Percentiles rank a stretch among this genome's conserved stretches.
These are phyloP conservation scores for Psittacula echo DNA, from an alignment of 2,797 vertebrate genomes.

Conservation along the genomic window DNA sequence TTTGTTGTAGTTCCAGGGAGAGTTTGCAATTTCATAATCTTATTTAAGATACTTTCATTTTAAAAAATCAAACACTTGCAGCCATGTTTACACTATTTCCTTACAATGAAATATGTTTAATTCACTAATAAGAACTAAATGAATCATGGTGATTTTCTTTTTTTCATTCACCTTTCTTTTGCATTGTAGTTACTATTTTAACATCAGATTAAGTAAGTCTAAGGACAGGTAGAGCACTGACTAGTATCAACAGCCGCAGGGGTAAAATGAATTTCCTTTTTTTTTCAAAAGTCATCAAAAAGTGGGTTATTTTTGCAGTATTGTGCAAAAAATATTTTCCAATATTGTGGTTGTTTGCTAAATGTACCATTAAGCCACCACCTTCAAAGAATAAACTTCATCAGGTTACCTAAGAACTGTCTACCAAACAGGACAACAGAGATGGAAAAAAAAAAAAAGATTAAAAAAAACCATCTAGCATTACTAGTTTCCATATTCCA, in stretches of 20 bases:
- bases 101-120: neutral
- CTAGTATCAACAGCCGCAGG: neutral
- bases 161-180: neutral
- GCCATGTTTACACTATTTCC: neutral
- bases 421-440: neutral
- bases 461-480: neutral
- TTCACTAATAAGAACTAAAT: neutral
- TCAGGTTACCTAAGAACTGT: neutral
- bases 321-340: neutral
- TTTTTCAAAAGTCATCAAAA: neutral
- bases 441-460: neutral
- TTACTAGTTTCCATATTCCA: neutral
- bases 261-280: neutral
- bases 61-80: neutral
- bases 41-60: neutral
- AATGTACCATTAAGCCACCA: neutral
- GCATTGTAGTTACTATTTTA: neutral
- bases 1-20: slow-evolving; percentile 34
- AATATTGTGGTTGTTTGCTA: neutral
- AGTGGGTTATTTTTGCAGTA: neutral
- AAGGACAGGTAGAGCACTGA: neutral
- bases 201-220: neutral
- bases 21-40: slow-evolving; percentile 24
- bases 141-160: neutral
- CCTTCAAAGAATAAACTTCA: neutral